These are phyloP conservation scores for Fopius arisanus DNA, from an alignment of 1,140 invertebrate genomes.

Conservation along the genomic window DNA sequence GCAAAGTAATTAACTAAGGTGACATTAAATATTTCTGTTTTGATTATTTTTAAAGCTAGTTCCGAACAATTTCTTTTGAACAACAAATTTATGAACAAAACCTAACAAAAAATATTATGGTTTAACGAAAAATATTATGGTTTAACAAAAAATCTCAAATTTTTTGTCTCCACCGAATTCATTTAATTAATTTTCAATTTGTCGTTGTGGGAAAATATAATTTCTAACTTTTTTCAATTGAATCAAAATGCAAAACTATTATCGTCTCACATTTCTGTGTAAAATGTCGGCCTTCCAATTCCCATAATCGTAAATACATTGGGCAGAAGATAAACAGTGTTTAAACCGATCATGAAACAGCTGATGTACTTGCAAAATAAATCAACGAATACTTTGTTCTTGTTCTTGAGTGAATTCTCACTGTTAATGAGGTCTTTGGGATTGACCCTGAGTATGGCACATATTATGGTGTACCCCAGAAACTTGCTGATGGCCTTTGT, in stretches of 20 bases:
- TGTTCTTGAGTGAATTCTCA: constrained; percentile 71
- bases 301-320: constrained; percentile 77
- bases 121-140: no score
- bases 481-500: constrained; percentile 76
- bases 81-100: background rate
- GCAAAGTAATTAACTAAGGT: no score
- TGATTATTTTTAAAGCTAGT: no score
- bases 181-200: no score
- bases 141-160: background rate
- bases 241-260: background rate
- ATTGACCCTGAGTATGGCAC: constrained; percentile 73
- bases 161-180: no score
- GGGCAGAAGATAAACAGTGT: constrained; percentile 80
- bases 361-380: constrained; percentile 83
- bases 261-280: constrained; percentile 78
- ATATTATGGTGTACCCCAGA: constrained; percentile 73
- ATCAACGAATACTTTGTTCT: constrained; percentile 78
- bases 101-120: background rate
- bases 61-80: no score
- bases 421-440: constrained; percentile 70
- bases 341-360: constrained; percentile 79
- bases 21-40: no score
- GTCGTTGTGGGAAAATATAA: no score
- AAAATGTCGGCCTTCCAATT: constrained; percentile 83
- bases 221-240: no score